These are phyloP conservation scores for Rhabditophanes sp. DNA, from an alignment of 2,888 invertebrate genomes.

Conservation along the genomic window DNA sequence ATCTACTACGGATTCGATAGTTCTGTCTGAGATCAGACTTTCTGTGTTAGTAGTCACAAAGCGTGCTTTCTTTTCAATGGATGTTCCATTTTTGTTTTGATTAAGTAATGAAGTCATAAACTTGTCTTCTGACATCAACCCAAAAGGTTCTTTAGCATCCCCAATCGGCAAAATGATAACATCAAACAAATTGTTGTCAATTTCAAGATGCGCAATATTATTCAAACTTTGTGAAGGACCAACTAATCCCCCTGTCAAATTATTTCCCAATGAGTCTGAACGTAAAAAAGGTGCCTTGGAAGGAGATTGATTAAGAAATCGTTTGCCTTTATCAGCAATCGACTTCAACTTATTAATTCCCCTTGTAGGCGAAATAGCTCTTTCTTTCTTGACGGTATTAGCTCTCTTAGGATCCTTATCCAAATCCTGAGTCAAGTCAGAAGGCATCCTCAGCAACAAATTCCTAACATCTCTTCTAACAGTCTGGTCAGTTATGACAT, in stretches of 20 bases:
- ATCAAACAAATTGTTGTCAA: constrained; percentile 1
- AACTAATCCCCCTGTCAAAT: too few species aligned
- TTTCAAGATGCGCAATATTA: too few species aligned
- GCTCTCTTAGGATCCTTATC: too few species aligned
- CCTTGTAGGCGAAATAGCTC: too few species aligned
- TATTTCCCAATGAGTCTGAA: too few species aligned
- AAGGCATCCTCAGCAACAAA: constrained; percentile 11
- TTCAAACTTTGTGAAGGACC: too few species aligned
- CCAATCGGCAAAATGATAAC: constrained; percentile 13
- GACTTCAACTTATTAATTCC: too few species aligned
- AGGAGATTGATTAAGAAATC: too few species aligned
- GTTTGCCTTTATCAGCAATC: too few species aligned
- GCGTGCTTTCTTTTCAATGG: constrained; percentile 26
- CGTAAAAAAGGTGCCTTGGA: too few species aligned
- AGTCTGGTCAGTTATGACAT: constrained; percentile 14
- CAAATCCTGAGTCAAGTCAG: constrained; percentile 12
- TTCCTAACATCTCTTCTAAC: constrained; percentile 10
- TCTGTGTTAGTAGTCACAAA: constrained; percentile 25
- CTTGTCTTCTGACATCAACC: constrained; percentile 43
- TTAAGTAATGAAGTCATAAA: constrained; percentile 39
- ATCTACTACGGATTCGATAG: too few species aligned
- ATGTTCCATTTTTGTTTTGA: constrained; percentile 12
- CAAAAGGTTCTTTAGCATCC: constrained; percentile 35
- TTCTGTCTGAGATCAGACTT: constrained; percentile 13
- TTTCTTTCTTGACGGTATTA: too few species aligned